These are phyloP conservation scores for Chloropsis cyanopogon DNA, from an alignment of 2,113 vertebrate species.

Conservation along the genomic window DNA sequence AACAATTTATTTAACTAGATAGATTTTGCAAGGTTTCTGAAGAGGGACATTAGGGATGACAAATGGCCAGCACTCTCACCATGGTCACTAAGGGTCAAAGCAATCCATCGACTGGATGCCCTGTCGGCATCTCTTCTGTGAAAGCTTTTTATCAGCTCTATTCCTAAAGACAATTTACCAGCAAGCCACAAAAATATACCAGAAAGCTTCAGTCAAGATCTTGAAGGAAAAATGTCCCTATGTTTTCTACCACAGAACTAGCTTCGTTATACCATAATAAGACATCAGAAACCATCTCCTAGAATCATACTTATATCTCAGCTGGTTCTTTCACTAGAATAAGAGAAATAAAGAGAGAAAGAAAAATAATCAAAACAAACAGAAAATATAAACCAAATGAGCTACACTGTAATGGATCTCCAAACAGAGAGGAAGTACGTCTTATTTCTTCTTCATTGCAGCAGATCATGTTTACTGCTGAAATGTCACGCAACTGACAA, in stretches of 20 bases:
- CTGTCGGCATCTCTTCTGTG: not conserved
- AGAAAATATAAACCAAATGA: not conserved
- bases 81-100: not conserved
- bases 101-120: accelerated
- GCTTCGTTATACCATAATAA: not conserved
- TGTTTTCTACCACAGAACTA: not conserved
- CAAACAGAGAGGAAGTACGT: not conserved
- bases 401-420: not conserved
- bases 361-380: not conserved
- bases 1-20: not conserved
- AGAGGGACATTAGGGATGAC: not conserved
- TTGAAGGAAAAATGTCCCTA: not conserved
- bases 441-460: not conserved
- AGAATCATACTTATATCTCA: not conserved
- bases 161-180: not conserved
- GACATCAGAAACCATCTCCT: not conserved
- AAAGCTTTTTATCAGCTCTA: not conserved
- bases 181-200: not conserved
- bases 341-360: not conserved
- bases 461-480: not conserved
- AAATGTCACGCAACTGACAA: not conserved
- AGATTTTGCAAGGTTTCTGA: not conserved
- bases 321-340: not conserved
- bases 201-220: not conserved
- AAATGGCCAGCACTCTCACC: not conserved